phyloP scores from a whole-genome alignment of 1,140 invertebrate species.

The Akabosia matsudoensis region DNA sequence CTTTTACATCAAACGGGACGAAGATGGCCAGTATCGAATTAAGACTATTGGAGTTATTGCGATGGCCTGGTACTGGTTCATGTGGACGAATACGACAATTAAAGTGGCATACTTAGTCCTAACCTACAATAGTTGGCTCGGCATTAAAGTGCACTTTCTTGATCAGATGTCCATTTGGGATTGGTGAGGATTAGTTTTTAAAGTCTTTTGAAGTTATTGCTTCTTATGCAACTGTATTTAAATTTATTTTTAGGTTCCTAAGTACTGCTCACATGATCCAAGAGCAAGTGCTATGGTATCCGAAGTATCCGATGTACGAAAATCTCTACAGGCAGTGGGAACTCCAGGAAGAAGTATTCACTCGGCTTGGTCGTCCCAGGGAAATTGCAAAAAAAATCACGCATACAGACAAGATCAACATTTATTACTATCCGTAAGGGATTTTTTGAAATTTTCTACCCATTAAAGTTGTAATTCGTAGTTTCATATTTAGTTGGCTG shows the following conservation, averaged over 20 bases:
- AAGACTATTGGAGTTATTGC: not conserved
- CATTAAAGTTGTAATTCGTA: not conserved
- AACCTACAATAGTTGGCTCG: conserved; percentile 22
- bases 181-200: too few species aligned
- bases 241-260: not conserved
- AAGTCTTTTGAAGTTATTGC: not conserved
- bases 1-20: conserved; percentile 13
- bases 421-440: conserved; percentile 20
- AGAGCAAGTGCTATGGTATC: conserved; percentile 30
- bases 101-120: conserved; percentile 29
- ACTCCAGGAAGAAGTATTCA: conserved; percentile 29
- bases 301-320: conserved; percentile 33
- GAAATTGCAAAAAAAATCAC: conserved; percentile 21
- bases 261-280: conserved; percentile 30
- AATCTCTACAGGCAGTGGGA: conserved; percentile 30
- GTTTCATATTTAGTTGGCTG: too few species aligned
- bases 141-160: conserved; percentile 31
- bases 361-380: conserved; percentile 9
- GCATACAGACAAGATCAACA: conserved; percentile 24
- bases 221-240: not conserved
- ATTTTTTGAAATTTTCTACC: not conserved
- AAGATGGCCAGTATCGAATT: not conserved
- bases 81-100: conserved; percentile 29
- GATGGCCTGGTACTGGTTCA: conserved; percentile 18
- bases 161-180: conserved; percentile 38